Base-by-base conservation (phyloP, 2,797 vertebrate genomes). In the Enteromius trimaculatus region DNA sequence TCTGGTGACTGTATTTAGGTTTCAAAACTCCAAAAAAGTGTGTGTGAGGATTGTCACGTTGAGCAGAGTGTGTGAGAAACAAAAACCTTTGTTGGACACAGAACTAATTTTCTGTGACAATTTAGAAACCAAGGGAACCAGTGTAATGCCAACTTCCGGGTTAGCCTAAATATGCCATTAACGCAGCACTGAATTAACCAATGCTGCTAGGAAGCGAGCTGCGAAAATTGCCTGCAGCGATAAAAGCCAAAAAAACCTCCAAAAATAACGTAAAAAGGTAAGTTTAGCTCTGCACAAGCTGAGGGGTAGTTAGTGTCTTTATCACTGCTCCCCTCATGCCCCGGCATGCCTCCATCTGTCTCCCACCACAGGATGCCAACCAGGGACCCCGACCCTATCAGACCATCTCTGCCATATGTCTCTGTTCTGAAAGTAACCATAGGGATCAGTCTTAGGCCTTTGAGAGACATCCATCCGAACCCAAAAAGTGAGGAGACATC, bases 321-420 rank as follows among this genome's bases (percentile, higher is more conserved):
- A 72, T 82, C 87, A 14, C 82, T 92, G 91, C 92, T 87, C 92
- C 93, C 92, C 94, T 95, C 90, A 93, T 95, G 94, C 94, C 93
- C 93, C 93, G 95, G 92, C 90, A 95, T 96, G 93, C 93, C 87
- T 90, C 96, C 96, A 97, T 97, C 97, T 97, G 95, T 96, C 95
- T 95, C 92, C 89, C 91, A 93, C 92, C 92, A 91, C 91, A 91
- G 92, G 91, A 92, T 88, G 86, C 93, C 92, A 94, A 92, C 93
- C 93, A 92, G 95, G 94, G 96, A 94, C 94, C 91, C 88, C 90
- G 93, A 93, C 94, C 93, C 94, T 93, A 90, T 93, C 95, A 96
- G 94, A 90, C 86, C 94, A 93, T 91, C 94, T 84, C 90, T 75
- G 89, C 96, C 96, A 97, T 96, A 97, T 97, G 96, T 93, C 95